Conservation (phyloP, 2,888 invertebrate species). For the Blomia tropicalis region DNA sequence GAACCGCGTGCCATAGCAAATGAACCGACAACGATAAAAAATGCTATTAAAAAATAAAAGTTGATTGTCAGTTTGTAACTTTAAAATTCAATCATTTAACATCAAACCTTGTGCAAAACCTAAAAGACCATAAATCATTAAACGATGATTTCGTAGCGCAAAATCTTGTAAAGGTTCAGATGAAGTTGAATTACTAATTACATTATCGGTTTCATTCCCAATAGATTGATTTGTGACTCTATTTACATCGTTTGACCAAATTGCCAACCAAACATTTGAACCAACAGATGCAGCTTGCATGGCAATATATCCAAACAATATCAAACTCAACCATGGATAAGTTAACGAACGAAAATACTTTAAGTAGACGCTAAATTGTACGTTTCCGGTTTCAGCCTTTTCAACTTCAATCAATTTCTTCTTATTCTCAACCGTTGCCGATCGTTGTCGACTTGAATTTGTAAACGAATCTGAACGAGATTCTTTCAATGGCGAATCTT, state of each 20-base stretch:
- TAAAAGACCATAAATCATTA: conserved; percentile 16
- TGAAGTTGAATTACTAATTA: too few species aligned
- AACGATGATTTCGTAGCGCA: conserved; percentile 14
- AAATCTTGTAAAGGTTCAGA: too few species aligned
- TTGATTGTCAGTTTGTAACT: too few species aligned
- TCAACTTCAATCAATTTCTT: conserved; percentile 25
- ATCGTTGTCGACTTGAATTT: background rate
- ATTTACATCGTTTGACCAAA: conserved; percentile 25
- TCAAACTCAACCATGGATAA: conserved; percentile 51
- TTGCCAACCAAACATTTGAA: conserved; percentile 25
- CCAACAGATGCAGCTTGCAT: conserved; percentile 22
- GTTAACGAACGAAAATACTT: conserved; percentile 72
- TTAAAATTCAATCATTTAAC: too few species aligned
- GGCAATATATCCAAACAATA: conserved; percentile 48
- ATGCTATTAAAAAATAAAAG: background rate
- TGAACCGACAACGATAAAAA: background rate
- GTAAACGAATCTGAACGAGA: background rate
- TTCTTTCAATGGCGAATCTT: background rate
- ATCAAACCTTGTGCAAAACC: conserved; percentile 11
- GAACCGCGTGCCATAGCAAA: conserved; percentile 1
- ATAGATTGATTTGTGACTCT: background rate
- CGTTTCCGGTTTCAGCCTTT: conserved; percentile 34
- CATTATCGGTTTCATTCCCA: background rate
- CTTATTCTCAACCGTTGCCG: background rate
- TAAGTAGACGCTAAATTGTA: conserved; percentile 71